phyloP scores from a whole-genome alignment of 2,888 invertebrate genomes.

The Lordiphosa fenestrarum region DNA sequence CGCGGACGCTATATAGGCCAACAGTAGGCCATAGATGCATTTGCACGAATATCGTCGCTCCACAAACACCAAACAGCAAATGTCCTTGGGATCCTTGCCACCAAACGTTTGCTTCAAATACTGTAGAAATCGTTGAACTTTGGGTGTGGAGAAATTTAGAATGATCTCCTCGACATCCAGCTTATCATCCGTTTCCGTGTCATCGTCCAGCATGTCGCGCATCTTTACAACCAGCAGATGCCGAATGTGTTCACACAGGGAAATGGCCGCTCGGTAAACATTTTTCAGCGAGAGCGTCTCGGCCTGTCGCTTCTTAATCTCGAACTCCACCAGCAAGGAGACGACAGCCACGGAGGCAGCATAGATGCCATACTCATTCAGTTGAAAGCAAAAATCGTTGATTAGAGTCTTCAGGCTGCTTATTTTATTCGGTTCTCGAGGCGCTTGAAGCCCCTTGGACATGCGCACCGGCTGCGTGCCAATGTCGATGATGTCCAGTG shows the following conservation, averaged over 20 bases:
- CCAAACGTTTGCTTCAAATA: constrained; percentile 83
- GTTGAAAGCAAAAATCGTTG: constrained; percentile 81
- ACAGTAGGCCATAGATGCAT: constrained; percentile 86
- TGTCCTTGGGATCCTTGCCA: constrained; percentile 66
- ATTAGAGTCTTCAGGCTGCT: constrained; percentile 81
- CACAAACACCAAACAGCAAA: constrained; percentile 77
- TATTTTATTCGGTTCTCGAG: constrained; percentile 78
- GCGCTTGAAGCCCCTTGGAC: constrained; percentile 46
- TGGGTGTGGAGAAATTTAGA: constrained; percentile 83
- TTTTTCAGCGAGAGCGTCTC: constrained; percentile 79
- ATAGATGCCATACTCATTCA: constrained; percentile 82
- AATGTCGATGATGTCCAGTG: constrained; percentile 49
- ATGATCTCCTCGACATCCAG: constrained; percentile 76
- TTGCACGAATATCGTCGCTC: constrained; percentile 86
- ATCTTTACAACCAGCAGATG: constrained; percentile 82
- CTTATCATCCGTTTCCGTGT: constrained; percentile 58
- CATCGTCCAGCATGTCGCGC: constrained; percentile 56
- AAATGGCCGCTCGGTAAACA: constrained; percentile 63
- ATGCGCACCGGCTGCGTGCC: constrained; percentile 54
- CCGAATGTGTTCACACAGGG: constrained; percentile 80
- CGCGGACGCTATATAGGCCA: constrained; percentile 81
- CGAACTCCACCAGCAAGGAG: constrained; percentile 84
- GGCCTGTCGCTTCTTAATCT: constrained; percentile 82
- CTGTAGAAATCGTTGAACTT: constrained; percentile 84
- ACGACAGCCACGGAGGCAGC: constrained; percentile 84